These are phyloP conservation scores for Helicorthomorpha holstii DNA, from an alignment of 1,140 invertebrate genomes.

Conservation along the genomic window DNA sequence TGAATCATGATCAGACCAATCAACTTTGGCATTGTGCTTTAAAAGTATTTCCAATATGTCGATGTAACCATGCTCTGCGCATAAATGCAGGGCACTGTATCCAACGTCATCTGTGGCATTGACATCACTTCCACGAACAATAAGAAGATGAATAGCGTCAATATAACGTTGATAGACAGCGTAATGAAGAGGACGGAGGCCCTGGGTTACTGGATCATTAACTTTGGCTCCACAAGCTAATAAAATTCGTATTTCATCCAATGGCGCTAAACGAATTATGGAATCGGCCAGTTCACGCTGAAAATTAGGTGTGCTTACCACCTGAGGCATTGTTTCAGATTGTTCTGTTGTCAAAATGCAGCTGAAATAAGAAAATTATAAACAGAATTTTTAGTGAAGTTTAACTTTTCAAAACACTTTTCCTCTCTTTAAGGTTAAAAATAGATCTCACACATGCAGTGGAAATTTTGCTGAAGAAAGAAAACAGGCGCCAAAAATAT, in stretches of 20 bases:
- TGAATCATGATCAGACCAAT: constrained; percentile 11
- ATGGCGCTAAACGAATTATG: constrained; percentile 65
- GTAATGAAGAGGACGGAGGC: constrained; percentile 74
- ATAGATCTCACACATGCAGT: too few relatives aligned
- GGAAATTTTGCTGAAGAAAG: too few relatives aligned
- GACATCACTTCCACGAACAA: constrained; percentile 61
- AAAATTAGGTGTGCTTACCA: constrained; percentile 22
- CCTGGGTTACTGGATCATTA: constrained; percentile 36
- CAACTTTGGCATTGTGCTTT: constrained; percentile 43
- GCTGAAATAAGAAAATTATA: too few relatives aligned
- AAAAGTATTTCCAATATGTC: constrained; percentile 43
- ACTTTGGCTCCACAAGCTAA: constrained; percentile 69
- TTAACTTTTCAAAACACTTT: too few relatives aligned
- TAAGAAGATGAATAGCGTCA: constrained; percentile 55
- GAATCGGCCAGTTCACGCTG: constrained; percentile 75
- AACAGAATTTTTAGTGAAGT: too few relatives aligned
- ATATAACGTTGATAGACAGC: constrained; percentile 69
- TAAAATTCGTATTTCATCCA: constrained; percentile 70
- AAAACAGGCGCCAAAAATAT: too few relatives aligned
- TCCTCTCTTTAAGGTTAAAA: too few relatives aligned
- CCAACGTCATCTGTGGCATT: constrained; percentile 73
- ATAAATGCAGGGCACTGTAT: constrained; percentile 71
- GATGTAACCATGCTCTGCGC: constrained; percentile 59
- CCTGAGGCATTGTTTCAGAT: constrained; percentile 16
- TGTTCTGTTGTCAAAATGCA: too few relatives aligned